Base-by-base conservation (phyloP, 2,888 invertebrate genomes). In the Toxonevra muliebris region DNA sequence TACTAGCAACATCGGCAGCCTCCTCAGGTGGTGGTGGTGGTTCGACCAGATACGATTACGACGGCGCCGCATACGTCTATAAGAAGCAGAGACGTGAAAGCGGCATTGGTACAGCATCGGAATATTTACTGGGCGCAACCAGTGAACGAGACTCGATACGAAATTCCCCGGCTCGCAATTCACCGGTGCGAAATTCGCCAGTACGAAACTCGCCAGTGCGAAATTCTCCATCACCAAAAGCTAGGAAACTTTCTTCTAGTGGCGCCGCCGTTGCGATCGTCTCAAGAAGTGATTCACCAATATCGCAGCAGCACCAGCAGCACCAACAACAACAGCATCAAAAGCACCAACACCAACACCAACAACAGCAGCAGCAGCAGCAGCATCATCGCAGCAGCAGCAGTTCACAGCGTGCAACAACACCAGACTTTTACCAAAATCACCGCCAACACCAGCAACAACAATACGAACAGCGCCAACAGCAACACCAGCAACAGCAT, bases 1-100 rank as follows among this genome's bases (percentile, higher is more conserved):
- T 81, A 61, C 68, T 81, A 61, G 77, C 75, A 17, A 75, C 77
- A 41, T 80, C 81, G 9, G 72, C 77, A 4, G 77, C 81, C n/a
- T 71, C 70, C 45, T 67, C 67, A 20, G 69, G 71, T 30, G 70
- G 70, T 50, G 61, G 63, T 61, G 57, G 59, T 45, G 53, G 19
- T 71, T 17, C 66, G 71, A 53, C 67, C 69, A 52, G 71, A 69
- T 30, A 69, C 69, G 30, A 30, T 30, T 30, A 30, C 30, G 30
- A 30, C 30, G 30, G 30, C 30, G 30, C 30, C 30, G 30, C 30
- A 30, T 30, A 30, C 30, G 30, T 30, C 30, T 30, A 30, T 7
- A 30, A 30, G 30, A 30, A 30, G 30, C 30, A 30, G 30, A 30
- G 30, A 30, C 30, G 30, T 7, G 30, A 30, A 7, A 30, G 30